Evolutionary conservation across 2,888 invertebrate genomes (phyloP), one percentile per base, ranked within the genome.

Genomic region (Pilophorus perplexus): DNA sequence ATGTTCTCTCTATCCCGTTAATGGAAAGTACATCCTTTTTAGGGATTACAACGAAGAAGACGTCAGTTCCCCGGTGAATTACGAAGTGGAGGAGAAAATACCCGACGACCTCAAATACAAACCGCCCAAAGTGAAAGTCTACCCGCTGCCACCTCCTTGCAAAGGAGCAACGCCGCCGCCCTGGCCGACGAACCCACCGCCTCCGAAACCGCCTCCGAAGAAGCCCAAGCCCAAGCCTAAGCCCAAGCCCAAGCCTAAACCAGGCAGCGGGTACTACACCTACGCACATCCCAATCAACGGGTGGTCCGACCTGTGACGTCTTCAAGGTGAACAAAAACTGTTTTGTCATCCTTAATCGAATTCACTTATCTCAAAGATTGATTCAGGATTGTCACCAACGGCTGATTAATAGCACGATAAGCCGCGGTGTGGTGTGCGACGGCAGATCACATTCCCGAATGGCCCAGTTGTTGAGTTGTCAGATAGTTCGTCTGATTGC

Each of bases 71-170:
- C 54, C 54, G 14, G 16, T 23, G 3, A 37, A 68, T 27, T 68
- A 68, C 57, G 67, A 68, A 48, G 68, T 68, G 3, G 66, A 66
- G 8, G 68, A 68, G 64, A 68, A 62, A 18, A 68, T 68, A 16
- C 66, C 68, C 14, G 25, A 50, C 38, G 68, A 68, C 64, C 55
- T 66, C 20, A 68, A 67, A 46, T 60, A 48, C 14, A 52, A 54
- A 12, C 66, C 64, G 20, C 68, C 68, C 16, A 54, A 57, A 52
- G 65, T 64, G n/a, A 64, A 55, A 52, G 68, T 68, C 38, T 66
- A 28, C 67, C 68, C 68, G 3, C 62, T 68, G 28, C 68, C 68
- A 0, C 68, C 68, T 3, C 68, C 68, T 1, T 68, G 68, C 38
- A 50, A 48, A 12, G 68, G 68, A 2, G 68, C 38, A 14, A 62